Evolutionary conservation across 2,797 vertebrate species (phyloP).

Genomic region (Pseudomugil gertrudae): DNA sequence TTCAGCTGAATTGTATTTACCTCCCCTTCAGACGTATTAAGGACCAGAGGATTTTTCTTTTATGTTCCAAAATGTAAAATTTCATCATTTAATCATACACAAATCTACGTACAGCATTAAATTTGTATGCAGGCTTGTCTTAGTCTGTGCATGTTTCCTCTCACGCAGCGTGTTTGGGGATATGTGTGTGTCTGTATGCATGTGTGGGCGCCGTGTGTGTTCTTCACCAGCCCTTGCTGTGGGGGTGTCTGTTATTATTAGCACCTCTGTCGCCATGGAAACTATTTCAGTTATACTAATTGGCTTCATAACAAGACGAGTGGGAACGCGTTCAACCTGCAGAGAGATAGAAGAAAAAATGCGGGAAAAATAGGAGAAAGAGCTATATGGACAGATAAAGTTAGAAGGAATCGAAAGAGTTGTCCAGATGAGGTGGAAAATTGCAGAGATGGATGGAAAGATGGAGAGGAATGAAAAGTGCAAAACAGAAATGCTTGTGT

Average conservation of each 20-base stretch:
- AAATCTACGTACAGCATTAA: not conserved
- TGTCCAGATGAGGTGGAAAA: constrained; percentile 29
- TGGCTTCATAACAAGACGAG: constrained; percentile 79
- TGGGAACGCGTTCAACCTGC: constrained; percentile 69
- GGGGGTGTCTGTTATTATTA: constrained; percentile 84
- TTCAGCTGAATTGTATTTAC: not conserved
- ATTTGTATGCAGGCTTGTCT: constrained; percentile 16
- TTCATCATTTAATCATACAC: not conserved
- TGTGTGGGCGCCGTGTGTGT: constrained; percentile 30
- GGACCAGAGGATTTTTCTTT: not conserved
- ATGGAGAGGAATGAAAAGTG: constrained; percentile 17
- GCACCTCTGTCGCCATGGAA: constrained; percentile 82
- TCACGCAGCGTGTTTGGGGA: not conserved
- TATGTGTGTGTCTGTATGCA: constrained; percentile 9
- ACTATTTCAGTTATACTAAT: constrained; percentile 82
- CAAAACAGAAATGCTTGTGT: constrained; percentile 5
- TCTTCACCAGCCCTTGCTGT: constrained; percentile 71
- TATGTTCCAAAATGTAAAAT: not conserved
- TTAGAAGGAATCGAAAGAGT: constrained; percentile 48
- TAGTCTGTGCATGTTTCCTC: constrained; percentile 15
- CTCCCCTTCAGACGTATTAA: not conserved
- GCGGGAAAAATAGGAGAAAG: constrained; percentile 31
- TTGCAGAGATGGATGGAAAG: constrained; percentile 22
- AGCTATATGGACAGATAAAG: constrained; percentile 47
- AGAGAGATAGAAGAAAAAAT: constrained; percentile 45